Conservation (phyloP, 2,888 invertebrate genomes). For the Torymus tubicola region DNA sequence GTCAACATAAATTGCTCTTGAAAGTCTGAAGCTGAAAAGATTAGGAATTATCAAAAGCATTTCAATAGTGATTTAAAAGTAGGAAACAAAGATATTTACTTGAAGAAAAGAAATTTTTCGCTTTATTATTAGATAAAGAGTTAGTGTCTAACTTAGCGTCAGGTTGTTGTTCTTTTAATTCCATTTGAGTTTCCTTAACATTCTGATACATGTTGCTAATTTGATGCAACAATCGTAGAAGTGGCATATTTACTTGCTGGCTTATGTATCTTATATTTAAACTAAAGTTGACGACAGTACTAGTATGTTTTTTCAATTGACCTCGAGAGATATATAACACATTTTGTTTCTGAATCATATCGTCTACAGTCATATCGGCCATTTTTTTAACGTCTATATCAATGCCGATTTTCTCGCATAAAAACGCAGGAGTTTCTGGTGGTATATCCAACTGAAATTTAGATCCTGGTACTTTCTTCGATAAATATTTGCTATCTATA, state of each 20-base stretch:
- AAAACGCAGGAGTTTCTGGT: slow-evolving; percentile 90
- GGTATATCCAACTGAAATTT: slow-evolving; percentile 80
- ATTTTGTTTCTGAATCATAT: slow-evolving; percentile 88
- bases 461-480: slow-evolving; percentile 66
- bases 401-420: slow-evolving; percentile 93
- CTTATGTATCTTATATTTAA: slow-evolving; percentile 92
- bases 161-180: slow-evolving; percentile 86
- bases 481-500: slow-evolving; percentile 73
- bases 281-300: slow-evolving; percentile 93
- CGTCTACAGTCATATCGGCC: slow-evolving; percentile 92
- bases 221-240: slow-evolving; percentile 93
- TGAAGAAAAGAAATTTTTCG: slow-evolving; percentile 81
- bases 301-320: slow-evolving; percentile 93
- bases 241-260: slow-evolving; percentile 97
- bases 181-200: slow-evolving; percentile 95
- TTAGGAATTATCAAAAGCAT: neutral
- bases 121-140: slow-evolving; percentile 76
- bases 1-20: slow-evolving; percentile 80
- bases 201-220: slow-evolving; percentile 98
- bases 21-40: slow-evolving; percentile 79
- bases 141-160: slow-evolving; percentile 71
- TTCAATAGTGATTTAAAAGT: neutral
- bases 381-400: slow-evolving; percentile 93
- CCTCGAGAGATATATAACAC: slow-evolving; percentile 91
- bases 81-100: slow-evolving; percentile 73